Percentiles rank a stretch among this genome's conserved stretches.
Evolutionary conservation across 2,797 vertebrate genomes (phyloP).

Genomic region (Nyctibius grandis): DNA sequence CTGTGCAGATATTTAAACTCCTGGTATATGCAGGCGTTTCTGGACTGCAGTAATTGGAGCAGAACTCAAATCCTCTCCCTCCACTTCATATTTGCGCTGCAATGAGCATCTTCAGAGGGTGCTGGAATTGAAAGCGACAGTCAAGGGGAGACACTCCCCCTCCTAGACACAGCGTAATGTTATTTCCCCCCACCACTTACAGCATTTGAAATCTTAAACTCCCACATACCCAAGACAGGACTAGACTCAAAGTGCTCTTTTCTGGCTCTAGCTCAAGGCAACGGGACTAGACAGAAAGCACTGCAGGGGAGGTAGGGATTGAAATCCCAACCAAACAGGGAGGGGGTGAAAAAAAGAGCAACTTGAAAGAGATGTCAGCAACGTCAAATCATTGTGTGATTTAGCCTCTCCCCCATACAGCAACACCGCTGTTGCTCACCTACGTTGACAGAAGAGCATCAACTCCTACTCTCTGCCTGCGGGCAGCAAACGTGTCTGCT

Average conservation of each 20-base stretch:
- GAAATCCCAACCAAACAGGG: not conserved
- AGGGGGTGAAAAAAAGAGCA: not conserved
- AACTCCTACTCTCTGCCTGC: constrained; percentile 29
- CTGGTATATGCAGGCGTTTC: not conserved
- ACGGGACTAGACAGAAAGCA: not conserved
- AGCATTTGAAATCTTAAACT: not conserved
- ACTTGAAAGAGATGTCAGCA: constrained; percentile 40
- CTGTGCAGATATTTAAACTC: constrained; percentile 7
- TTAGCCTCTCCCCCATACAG: constrained; percentile 13
- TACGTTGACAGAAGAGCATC: constrained; percentile 21
- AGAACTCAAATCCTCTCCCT: constrained; percentile 18
- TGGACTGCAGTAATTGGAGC: constrained; percentile 25
- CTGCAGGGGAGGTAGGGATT: not conserved
- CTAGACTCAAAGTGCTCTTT: not conserved
- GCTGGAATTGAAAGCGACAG: not conserved
- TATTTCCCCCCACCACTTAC: not conserved
- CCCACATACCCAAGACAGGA: not conserved
- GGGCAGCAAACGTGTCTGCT: constrained; percentile 20
- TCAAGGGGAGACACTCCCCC: not conserved
- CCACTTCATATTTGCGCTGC: not conserved
- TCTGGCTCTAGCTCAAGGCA: constrained; percentile 43
- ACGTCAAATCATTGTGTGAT: not conserved
- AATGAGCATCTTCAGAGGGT: not conserved
- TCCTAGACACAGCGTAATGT: not conserved
- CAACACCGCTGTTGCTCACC: constrained; percentile 22